Conservation (phyloP, 2,888 invertebrate genomes). For the Chorisops tibialis region DNA sequence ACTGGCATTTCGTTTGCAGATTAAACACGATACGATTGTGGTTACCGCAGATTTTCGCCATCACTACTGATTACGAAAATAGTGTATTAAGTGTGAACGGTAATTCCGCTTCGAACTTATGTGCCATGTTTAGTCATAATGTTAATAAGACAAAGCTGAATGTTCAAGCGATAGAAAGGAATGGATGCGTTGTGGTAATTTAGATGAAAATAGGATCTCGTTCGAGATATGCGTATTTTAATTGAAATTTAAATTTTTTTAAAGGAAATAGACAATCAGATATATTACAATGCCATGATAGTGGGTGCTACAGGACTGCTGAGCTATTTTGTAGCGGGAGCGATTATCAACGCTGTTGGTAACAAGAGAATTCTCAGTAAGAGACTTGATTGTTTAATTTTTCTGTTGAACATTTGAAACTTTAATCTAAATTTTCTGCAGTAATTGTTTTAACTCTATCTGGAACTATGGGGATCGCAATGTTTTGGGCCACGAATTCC, state of each 20-base stretch:
- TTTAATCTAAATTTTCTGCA: conserved; percentile 31
- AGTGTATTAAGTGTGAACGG: neutral
- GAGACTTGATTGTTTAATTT: conserved; percentile 27
- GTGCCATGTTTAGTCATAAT: conserved; percentile 46
- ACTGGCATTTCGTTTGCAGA: conserved; percentile 46
- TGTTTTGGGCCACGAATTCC: conserved; percentile 59
- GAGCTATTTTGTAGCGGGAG: conserved; percentile 61
- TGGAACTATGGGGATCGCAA: conserved; percentile 54
- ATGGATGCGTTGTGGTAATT: conserved; percentile 47
- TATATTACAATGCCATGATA: conserved; percentile 67
- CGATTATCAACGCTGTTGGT: conserved; percentile 55
- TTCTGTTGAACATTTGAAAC: neutral
- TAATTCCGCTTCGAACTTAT: conserved; percentile 40
- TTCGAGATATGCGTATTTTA: neutral
- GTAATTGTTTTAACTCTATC: conserved; percentile 52
- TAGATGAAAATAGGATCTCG: neutral
- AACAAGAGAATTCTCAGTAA: conserved; percentile 57
- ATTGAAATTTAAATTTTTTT: conserved; percentile 6
- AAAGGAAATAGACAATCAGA: conserved; percentile 56
- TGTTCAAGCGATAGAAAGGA: conserved; percentile 35
- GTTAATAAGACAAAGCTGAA: conserved; percentile 43
- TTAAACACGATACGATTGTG: conserved; percentile 79
- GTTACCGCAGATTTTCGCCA: conserved; percentile 81
- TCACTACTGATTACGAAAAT: conserved; percentile 57
- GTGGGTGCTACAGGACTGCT: conserved; percentile 62